phyloP scores from a whole-genome alignment of 2,888 invertebrate species.

The Acrocyrtus sp. region DNA sequence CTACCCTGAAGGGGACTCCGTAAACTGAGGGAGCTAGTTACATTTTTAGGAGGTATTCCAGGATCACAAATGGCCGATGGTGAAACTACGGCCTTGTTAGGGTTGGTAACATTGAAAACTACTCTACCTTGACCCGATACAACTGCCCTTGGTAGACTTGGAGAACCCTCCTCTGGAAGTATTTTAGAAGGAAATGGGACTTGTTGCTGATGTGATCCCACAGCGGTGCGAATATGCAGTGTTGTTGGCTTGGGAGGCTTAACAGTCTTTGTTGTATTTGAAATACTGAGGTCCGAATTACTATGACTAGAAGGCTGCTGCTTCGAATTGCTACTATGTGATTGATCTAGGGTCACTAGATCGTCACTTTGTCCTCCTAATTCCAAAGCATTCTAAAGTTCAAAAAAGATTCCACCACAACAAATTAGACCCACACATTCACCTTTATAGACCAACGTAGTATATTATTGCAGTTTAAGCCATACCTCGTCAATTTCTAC shows the following conservation, averaged over 20 bases:
- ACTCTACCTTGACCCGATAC: slow-evolving; percentile 30
- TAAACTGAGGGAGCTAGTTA: slow-evolving; percentile 42
- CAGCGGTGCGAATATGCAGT: slow-evolving; percentile 23
- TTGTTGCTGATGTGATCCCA: neutral
- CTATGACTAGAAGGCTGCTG: slow-evolving; percentile 14
- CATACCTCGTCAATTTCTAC: slow-evolving; percentile 55
- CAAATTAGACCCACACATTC: no score
- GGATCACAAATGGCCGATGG: slow-evolving; percentile 26
- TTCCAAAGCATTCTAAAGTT: slow-evolving; percentile 57
- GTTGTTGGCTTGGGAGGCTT: slow-evolving; percentile 33
- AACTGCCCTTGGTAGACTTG: slow-evolving; percentile 6
- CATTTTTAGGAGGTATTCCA: slow-evolving; percentile 37
- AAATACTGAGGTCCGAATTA: neutral
- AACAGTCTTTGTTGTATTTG: slow-evolving; percentile 23
- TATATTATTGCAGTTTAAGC: neutral
- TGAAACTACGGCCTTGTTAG: slow-evolving; percentile 31
- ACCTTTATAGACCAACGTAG: neutral
- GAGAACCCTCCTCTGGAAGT: slow-evolving; percentile 25
- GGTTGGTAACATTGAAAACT: slow-evolving; percentile 32
- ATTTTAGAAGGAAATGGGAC: slow-evolving; percentile 23
- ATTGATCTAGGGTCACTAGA: slow-evolving; percentile 38
- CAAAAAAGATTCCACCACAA: slow-evolving; percentile 7
- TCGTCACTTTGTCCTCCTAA: slow-evolving; percentile 61
- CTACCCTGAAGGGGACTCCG: slow-evolving; percentile 29
- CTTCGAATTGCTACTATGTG: neutral